Evolutionary conservation across 2,113 vertebrate genomes (phyloP).

Genomic region (Ancistrus triradiatus): DNA sequence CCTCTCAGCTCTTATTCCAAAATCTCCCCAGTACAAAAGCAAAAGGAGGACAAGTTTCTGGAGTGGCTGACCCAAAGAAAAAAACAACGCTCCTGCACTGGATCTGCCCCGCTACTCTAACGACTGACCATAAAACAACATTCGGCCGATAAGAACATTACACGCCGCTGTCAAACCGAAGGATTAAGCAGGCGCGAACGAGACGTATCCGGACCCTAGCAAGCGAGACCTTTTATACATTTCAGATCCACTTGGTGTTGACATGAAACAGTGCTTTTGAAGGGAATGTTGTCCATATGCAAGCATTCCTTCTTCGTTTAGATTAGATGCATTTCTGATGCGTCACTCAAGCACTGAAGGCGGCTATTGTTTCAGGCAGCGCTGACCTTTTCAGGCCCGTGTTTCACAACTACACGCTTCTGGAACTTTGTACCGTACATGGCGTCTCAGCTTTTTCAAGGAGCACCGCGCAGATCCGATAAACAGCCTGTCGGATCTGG

Average conservation of each 20-base stretch:
- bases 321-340: background rate
- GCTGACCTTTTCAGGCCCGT: background rate
- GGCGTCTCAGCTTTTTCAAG: background rate
- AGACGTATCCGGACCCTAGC: background rate
- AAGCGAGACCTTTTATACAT: background rate
- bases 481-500: conserved; percentile 6
- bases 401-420: background rate
- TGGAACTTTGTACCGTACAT: background rate
- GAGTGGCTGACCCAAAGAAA: too few species aligned
- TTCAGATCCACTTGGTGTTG: background rate
- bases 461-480: background rate
- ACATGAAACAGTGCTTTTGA: background rate
- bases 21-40: too few species aligned
- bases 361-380: background rate
- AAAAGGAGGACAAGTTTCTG: too few species aligned
- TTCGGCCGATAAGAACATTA: too few species aligned
- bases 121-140: too few species aligned
- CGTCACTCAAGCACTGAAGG: background rate
- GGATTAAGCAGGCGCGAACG: too few species aligned
- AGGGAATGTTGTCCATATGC: conserved; percentile 20
- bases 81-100: too few species aligned
- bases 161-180: too few species aligned
- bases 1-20: conserved; percentile 9
- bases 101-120: too few species aligned
- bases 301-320: conserved; percentile 26